Base-by-base conservation (phyloP, 2,888 invertebrate genomes). In the Apodemia duryi region DNA sequence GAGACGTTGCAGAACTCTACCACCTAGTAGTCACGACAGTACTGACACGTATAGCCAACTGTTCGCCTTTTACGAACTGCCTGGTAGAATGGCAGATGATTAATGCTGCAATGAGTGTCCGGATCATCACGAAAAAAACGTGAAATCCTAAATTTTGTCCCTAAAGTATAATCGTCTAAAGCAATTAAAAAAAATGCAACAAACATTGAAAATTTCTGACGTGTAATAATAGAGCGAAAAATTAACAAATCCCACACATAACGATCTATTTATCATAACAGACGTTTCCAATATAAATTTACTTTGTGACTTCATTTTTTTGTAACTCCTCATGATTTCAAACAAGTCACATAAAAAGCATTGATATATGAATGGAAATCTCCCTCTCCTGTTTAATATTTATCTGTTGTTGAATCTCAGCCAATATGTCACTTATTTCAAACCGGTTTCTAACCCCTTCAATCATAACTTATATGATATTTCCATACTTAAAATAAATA, bases 381-480 rank as follows among this genome's bases (percentile, higher is more conserved):
- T 57, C 52, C 52, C 28, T 46, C 46, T 13, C 13, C 6, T 11
- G 57, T 57, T 32, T 6, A 57, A 57, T 11, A 32, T 57, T 57
- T 57, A 32, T 57, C 57, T 57, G 57, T 57, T 57, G 29, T 57
- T 57, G 57, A 57, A 57, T 57, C 57, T 10, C 29, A 57, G 57
- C 57, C 57, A 57, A 57, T 57, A 57, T 57, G 57, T 57, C 57
- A 57, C 57, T 57, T 57, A 57, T 57, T 57, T 57, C 57, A 13
- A 46, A 13, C 13, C 46, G 5, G 46, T 46, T 46, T 46, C 46
- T 46, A 13, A 57, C 29, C 57, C 32, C 57, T 57, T 54, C 29
- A 54, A 54, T 54, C 29, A 54, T 54, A 29, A 54, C 54, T 29
- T 29, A 28, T 28, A 54, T 28, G 29, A 29, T 54, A 29, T 29